phyloP scores from a whole-genome alignment of 1,140 invertebrate species.

The Akabosia matsudoensis region DNA sequence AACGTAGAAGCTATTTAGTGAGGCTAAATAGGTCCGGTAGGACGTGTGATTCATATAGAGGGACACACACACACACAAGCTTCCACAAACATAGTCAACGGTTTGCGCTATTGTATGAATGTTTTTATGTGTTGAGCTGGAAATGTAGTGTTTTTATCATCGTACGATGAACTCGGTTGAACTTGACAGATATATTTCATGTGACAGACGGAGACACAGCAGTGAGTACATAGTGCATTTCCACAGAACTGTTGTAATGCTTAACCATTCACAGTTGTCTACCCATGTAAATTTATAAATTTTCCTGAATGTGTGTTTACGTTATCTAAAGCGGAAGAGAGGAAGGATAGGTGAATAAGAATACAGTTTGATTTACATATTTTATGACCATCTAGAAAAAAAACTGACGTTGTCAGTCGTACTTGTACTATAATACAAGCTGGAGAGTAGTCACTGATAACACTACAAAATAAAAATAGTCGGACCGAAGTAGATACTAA shows the following conservation, averaged over 20 bases:
- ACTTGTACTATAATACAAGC: no score
- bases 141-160: conserved; percentile 7
- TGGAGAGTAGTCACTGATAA: no score
- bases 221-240: neutral
- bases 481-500: no score
- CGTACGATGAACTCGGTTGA: conserved; percentile 15
- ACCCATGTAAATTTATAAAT: neutral
- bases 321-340: conserved; percentile 18
- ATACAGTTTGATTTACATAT: no score
- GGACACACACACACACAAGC: no score
- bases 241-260: neutral
- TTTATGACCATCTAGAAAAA: no score
- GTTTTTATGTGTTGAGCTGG: neutral
- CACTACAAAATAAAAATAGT: no score
- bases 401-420: no score
- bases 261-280: neutral
- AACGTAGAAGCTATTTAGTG: neutral
- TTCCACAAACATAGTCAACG: no score
- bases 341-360: neutral
- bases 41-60: neutral
- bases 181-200: conserved; percentile 24
- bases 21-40: neutral
- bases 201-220: neutral
- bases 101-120: neutral
- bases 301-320: no score